Conservation (phyloP, 2,888 invertebrate species). For the Protophormia terraenovae region DNA sequence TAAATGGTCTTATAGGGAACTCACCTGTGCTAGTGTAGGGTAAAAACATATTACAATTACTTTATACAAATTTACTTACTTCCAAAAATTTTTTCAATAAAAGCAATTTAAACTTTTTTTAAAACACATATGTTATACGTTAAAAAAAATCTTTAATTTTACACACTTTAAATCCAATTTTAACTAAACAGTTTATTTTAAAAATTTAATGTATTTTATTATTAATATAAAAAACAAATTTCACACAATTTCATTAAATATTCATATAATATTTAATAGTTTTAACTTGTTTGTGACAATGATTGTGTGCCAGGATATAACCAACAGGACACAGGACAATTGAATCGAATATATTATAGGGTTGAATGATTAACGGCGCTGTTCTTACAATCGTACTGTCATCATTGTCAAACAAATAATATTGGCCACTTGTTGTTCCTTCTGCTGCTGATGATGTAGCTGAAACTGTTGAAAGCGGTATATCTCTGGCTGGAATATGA, state of each 20-base stretch:
- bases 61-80: no score
- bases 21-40: no score
- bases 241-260: slow-evolving; percentile 68
- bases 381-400: background rate
- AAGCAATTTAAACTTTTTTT: no score
- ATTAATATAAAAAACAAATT: background rate
- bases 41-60: no score
- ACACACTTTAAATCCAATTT: no score
- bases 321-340: slow-evolving; percentile 73
- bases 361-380: slow-evolving; percentile 69
- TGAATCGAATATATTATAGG: slow-evolving; percentile 76
- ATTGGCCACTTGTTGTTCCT: slow-evolving; percentile 43
- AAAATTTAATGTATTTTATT: no score
- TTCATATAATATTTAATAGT: slow-evolving; percentile 56
- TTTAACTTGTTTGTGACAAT: slow-evolving; percentile 75
- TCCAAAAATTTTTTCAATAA: no score
- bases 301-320: slow-evolving; percentile 76
- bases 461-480: slow-evolving; percentile 11
- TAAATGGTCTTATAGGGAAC: no score
- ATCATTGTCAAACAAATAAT: slow-evolving; percentile 11
- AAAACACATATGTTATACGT: no score
- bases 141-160: no score
- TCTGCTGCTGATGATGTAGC: background rate
- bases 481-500: slow-evolving; percentile 4
- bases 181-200: no score